Evolutionary conservation across 2,113 vertebrate species (phyloP).

Genomic region (Pollachius pollachius): DNA sequence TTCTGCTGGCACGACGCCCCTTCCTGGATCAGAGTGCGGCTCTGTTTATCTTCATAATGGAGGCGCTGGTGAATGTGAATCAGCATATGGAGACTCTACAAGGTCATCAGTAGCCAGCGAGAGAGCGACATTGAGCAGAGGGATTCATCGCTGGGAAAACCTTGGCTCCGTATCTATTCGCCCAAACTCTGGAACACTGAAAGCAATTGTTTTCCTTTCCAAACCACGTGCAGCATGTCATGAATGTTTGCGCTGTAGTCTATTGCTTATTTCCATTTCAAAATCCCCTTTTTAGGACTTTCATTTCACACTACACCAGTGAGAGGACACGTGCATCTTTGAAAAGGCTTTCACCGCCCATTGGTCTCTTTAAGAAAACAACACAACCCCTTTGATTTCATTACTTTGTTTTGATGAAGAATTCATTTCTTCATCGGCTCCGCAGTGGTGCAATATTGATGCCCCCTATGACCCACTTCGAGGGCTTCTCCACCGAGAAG

Average conservation of each 20-base stretch:
- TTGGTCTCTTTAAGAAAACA: too few species aligned
- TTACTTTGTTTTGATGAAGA: constrained; percentile 33
- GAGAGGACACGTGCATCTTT: too few species aligned
- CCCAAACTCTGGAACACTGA: too few species aligned
- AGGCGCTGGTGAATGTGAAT: constrained; percentile 21
- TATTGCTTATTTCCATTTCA: too few species aligned
- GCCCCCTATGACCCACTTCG: constrained; percentile 52
- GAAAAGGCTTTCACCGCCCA: not conserved
- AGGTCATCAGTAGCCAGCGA: constrained; percentile 3
- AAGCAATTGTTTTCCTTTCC: too few species aligned
- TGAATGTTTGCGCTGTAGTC: too few species aligned
- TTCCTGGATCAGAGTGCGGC: not conserved
- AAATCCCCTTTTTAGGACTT: too few species aligned
- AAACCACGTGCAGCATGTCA: too few species aligned
- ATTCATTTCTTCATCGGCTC: constrained; percentile 50
- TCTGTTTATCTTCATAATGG: constrained; percentile 16
- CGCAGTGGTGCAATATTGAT: constrained; percentile 53
- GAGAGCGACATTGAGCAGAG: not conserved
- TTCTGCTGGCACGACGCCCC: not conserved
- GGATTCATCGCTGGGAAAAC: too few species aligned
- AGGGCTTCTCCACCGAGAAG: constrained; percentile 34
- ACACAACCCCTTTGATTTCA: not conserved
- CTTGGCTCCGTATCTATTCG: too few species aligned
- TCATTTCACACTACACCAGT: too few species aligned
- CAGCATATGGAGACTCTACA: constrained; percentile 28